Evolutionary conservation across 2,888 invertebrate species (phyloP), one percentile per base, ranked within the genome.

Genomic region (Bellardia bayeri): DNA sequence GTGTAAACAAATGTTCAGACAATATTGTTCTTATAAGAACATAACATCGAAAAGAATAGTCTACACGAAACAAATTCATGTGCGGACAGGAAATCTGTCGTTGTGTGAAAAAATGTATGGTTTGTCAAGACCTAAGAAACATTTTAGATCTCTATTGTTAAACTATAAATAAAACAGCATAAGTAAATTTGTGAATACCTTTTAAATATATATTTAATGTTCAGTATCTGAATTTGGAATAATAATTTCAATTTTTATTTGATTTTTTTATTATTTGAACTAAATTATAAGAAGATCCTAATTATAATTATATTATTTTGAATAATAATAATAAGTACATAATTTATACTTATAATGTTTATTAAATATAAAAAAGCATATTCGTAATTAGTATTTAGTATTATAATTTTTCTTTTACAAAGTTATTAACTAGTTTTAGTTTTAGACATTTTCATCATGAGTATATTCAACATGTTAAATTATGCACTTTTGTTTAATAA

Each of bases 341-440:
- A 78, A 61, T 78, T 83, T 72, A 71, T 45, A 54, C 61, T 71
- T 64, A 9, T 30, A 23, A 30, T 58, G 11, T 76, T 63, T 83
- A 61, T 66, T 40, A 63, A 58, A 63, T 83, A 69, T 82, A 83
- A 78, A 83, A 83, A 83, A 83, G 83, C 83, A 69, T 83, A 61
- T 61, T 1, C 23, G 23, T 23, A 69, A 42, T 76, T 76, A 61
- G 54, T 76, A 45, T 49, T 23, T 14, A 45, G 51, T 64, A 63
- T 76, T 3, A 51, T 78, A 23, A 71, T 54, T 54, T 37, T 30
- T n/a, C 40, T 72, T 78, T 81, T 81, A 85, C 68, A 81, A 85
- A 85, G 80, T 76, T 80, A 63, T 75, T 63, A 85, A 75, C 69
- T 81, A 81, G 54, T 75, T 80, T 80, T 69, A 68, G 79, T 54